Evolutionary conservation across 2,888 invertebrate genomes (phyloP).

Genomic region (Acanthococcus lagerstroemiae): DNA sequence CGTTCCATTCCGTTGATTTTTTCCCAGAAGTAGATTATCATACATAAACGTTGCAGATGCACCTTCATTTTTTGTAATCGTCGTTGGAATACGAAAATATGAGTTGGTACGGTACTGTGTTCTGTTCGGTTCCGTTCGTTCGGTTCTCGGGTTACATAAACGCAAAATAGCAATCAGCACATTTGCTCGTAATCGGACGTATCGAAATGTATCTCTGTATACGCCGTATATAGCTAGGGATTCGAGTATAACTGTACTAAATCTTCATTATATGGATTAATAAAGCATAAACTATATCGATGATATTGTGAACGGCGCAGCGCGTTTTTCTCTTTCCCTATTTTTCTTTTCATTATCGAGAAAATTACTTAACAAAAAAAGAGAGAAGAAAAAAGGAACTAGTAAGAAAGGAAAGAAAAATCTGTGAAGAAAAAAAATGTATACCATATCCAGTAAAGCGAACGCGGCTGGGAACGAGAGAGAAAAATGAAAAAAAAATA

Average conservation of each 20-base stretch:
- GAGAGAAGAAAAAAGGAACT: background rate
- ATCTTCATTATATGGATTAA: constrained; percentile 28
- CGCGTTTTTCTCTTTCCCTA: background rate
- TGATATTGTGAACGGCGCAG: background rate
- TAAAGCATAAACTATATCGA: constrained; percentile 28
- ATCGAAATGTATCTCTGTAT: background rate
- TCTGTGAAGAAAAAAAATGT: background rate
- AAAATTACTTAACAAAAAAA: background rate
- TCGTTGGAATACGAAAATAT: too few relatives aligned
- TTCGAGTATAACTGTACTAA: constrained; percentile 13
- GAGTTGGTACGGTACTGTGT: too few relatives aligned
- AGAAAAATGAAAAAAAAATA: background rate
- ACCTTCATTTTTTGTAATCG: too few relatives aligned
- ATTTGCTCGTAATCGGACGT: too few relatives aligned
- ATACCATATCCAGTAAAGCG: too few relatives aligned
- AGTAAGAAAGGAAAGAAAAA: background rate
- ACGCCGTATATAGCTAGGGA: background rate
- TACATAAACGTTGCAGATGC: background rate
- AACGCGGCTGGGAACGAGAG: too few relatives aligned
- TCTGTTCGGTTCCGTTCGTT: too few relatives aligned
- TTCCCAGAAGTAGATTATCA: background rate
- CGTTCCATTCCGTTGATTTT: background rate
- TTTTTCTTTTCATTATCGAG: background rate
- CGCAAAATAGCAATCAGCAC: background rate
- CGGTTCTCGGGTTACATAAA: too few relatives aligned